These are phyloP conservation scores for Elysia crispata DNA, from an alignment of 2,888 invertebrate species.

Conservation along the genomic window DNA sequence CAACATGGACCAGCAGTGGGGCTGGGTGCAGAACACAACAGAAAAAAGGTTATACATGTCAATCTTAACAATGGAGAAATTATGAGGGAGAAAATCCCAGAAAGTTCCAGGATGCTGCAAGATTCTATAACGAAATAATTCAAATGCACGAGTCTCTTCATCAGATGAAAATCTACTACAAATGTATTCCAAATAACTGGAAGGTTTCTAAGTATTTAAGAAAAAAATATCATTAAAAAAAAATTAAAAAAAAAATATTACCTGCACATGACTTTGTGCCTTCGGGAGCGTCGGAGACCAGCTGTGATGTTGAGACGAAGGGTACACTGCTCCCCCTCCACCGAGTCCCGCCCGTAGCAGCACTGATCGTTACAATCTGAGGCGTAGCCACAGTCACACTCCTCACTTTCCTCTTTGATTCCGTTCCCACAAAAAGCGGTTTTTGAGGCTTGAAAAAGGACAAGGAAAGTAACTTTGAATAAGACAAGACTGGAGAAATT, in stretches of 20 bases:
- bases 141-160: too few species aligned
- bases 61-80: too few species aligned
- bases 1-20: conserved; percentile 99
- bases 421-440: conserved; percentile 99
- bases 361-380: conserved; percentile 84
- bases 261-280: conserved; percentile 65
- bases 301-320: conserved; percentile 34
- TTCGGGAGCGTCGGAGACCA: conserved; percentile 12
- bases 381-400: conserved; percentile 99
- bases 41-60: too few species aligned
- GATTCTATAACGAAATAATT: too few species aligned
- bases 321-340: conserved; percentile 80
- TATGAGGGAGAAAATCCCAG: too few species aligned
- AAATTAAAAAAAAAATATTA: conserved; percentile 42
- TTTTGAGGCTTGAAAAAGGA: conserved; percentile 85
- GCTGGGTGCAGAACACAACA: too few species aligned
- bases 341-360: conserved; percentile 86
- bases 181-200: too few species aligned
- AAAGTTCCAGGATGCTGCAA: too few species aligned
- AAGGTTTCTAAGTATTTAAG: too few species aligned
- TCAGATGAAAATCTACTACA: too few species aligned
- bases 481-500: not conserved
- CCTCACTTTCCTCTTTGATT: conserved; percentile 97
- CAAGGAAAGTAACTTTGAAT: not conserved
- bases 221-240: too few species aligned